Conservation (phyloP, 2,888 invertebrate genomes). For the Cactoblastis cactorum region DNA sequence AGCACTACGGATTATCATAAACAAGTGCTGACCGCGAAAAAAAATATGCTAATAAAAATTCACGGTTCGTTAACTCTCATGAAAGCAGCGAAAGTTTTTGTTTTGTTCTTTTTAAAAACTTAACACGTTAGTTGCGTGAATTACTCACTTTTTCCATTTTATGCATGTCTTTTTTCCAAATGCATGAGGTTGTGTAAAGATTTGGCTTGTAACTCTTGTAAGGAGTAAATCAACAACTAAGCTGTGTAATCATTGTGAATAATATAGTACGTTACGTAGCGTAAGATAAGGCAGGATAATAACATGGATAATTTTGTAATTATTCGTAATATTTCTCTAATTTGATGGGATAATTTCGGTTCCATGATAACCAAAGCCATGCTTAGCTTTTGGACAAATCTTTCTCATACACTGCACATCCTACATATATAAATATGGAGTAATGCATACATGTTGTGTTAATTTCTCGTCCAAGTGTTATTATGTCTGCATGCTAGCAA, state of each 20-base stretch:
- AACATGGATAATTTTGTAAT: no score
- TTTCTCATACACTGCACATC: not conserved
- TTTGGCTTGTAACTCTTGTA: not conserved
- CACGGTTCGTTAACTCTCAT: constrained; percentile 35
- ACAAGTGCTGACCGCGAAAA: constrained; percentile 15
- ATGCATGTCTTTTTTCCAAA: constrained; percentile 1
- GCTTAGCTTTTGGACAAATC: not conserved
- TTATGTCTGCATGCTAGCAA: constrained; percentile 7
- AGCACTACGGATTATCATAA: constrained; percentile 26
- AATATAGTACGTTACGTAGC: no score
- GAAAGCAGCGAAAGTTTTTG: constrained; percentile 33
- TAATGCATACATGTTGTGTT: constrained; percentile 1
- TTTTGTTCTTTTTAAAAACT: constrained; percentile 21
- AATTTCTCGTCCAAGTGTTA: constrained; percentile 7
- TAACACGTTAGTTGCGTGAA: constrained; percentile 1
- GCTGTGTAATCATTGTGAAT: not conserved
- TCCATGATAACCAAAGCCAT: not conserved
- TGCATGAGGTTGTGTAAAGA: not conserved
- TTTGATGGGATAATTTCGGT: no score
- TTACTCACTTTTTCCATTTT: not conserved
- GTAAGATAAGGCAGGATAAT: no score
- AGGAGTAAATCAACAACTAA: not conserved
- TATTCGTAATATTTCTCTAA: no score
- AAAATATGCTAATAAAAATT: constrained; percentile 10
- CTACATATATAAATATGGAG: not conserved